Evolutionary conservation across 2,113 vertebrate genomes (phyloP).

Genomic region (Macroglossus sobrinus): DNA sequence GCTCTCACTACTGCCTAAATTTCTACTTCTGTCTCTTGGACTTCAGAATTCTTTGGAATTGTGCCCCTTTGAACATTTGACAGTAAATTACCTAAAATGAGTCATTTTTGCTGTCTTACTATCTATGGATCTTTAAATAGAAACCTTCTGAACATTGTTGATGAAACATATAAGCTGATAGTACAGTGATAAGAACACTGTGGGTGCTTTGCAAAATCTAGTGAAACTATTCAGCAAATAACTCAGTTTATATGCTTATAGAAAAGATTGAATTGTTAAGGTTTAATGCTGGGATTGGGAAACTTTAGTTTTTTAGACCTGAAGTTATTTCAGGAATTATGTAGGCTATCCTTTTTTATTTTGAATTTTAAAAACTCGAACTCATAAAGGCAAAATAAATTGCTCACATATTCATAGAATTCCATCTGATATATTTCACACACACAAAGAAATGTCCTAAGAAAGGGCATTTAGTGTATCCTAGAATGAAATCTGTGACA

Average conservation of each 20-base stretch:
- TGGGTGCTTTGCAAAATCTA: neutral
- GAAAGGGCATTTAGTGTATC: neutral
- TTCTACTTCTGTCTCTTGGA: neutral
- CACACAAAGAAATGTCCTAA: neutral
- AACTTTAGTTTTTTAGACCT: neutral
- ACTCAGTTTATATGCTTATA: neutral
- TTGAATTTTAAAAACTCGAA: neutral
- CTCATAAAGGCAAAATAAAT: neutral
- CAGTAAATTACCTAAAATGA: neutral
- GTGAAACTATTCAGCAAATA: neutral
- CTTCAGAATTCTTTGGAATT: neutral
- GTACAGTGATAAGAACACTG: neutral
- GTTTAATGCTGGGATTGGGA: neutral
- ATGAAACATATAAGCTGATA: neutral
- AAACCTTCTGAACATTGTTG: neutral
- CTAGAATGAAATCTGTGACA: neutral
- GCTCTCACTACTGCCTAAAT: neutral
- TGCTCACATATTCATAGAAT: neutral
- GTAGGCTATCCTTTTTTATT: neutral
- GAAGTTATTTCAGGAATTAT: neutral
- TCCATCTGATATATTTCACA: neutral
- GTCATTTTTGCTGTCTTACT: neutral
- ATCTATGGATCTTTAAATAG: neutral
- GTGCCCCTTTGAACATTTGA: neutral
- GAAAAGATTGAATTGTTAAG: neutral